Evolutionary conservation across 2,113 vertebrate genomes (phyloP).

Genomic region (Sialia sialis): DNA sequence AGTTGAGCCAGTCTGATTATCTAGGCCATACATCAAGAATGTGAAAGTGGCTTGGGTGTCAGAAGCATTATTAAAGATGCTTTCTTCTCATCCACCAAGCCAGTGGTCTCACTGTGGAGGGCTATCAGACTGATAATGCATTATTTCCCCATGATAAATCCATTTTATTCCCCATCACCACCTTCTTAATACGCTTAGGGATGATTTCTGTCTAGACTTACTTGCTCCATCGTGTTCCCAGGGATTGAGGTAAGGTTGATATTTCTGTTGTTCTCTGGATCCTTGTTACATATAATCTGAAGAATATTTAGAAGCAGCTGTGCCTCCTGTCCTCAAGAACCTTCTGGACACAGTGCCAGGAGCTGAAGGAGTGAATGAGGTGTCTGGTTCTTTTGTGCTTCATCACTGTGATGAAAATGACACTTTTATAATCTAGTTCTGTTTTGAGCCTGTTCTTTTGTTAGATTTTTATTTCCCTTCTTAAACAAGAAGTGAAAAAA

Average conservation of each 20-base stretch:
- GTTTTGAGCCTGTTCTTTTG: neutral
- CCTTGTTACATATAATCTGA: neutral
- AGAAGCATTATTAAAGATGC: neutral
- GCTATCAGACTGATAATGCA: neutral
- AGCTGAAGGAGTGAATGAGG: neutral
- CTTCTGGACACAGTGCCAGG: neutral
- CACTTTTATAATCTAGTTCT: neutral
- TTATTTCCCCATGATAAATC: neutral
- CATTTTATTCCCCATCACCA: neutral
- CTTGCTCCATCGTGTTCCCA: neutral
- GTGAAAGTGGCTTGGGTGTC: neutral
- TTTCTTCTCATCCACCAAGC: neutral
- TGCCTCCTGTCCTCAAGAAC: neutral
- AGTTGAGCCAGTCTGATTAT: neutral
- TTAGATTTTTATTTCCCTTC: neutral
- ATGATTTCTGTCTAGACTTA: neutral
- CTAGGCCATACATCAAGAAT: neutral
- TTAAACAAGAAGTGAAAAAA: neutral
- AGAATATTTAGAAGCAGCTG: neutral
- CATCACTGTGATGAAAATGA: neutral
- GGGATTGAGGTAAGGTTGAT: neutral
- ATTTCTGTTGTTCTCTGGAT: neutral
- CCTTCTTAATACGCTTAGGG: neutral
- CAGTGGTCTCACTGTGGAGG: neutral
- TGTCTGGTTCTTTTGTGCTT: neutral